These are phyloP conservation scores for Ptilodon capucinus DNA, from an alignment of 2,888 invertebrate species.

Conservation along the genomic window DNA sequence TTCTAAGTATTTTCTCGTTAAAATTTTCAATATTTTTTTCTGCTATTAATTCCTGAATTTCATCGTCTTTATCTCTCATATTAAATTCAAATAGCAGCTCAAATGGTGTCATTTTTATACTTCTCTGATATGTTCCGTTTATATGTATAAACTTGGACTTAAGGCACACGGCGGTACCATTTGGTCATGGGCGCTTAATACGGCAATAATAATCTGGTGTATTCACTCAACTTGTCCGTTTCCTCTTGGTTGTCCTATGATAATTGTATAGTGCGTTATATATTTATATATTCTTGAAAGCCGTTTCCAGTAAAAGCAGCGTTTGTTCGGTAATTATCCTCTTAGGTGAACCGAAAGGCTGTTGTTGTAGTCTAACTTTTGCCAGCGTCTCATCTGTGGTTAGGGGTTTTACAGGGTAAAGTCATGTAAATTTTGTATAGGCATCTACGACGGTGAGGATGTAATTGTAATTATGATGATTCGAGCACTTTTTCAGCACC, in stretches of 20 bases:
- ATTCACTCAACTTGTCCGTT: constrained; percentile 7
- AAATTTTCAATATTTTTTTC: constrained; percentile 15
- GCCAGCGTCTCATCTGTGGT: constrained; percentile 2
- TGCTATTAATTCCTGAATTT: constrained; percentile 17
- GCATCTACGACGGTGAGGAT: constrained; percentile 2
- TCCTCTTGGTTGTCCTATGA: constrained; percentile 4
- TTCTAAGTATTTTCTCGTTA: constrained; percentile 6
- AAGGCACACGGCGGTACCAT: constrained; percentile 9
- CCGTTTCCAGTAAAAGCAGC: constrained; percentile 3
- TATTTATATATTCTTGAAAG: constrained; percentile 1
- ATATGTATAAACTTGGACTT: constrained; percentile 10
- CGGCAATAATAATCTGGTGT: constrained; percentile 7
- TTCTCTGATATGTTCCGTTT: constrained; percentile 26
- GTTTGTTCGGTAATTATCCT: constrained; percentile 1
- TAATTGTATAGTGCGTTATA: constrained; percentile 3
- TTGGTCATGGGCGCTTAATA: constrained; percentile 11
- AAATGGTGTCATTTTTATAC: constrained; percentile 17
- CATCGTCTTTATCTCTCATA: constrained; percentile 21
- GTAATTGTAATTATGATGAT: constrained; percentile 4
- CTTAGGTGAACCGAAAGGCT: constrained; percentile 1
- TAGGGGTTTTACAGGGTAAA: constrained; percentile 2
- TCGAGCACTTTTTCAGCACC: too few relatives aligned
- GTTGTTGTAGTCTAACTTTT: constrained; percentile 2
- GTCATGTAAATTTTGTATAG: constrained; percentile 4
- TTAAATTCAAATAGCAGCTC: constrained; percentile 18